Evolutionary conservation across 2,888 invertebrate species (phyloP), one percentile per base, ranked within the genome.

Genomic region (Sphaeridia pumilis): DNA sequence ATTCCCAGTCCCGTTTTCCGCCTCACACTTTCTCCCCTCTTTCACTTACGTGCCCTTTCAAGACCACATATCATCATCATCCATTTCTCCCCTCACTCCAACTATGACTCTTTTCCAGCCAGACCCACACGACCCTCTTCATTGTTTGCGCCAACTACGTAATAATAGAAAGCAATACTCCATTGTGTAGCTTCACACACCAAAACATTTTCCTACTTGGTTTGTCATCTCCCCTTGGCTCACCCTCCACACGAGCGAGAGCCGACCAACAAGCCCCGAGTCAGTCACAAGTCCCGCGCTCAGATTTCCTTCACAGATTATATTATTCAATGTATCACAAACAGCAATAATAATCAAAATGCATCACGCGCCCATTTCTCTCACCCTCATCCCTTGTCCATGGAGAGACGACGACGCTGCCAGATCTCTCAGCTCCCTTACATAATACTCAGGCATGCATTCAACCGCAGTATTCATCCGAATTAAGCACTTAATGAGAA

Each of bases 1-100:
- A 14, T 31, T 50, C 43, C 47, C 51, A 51, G 46, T 49, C 49
- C 45, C n/a, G n/a, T n/a, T n/a, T n/a, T n/a, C n/a, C n/a, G n/a
- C n/a, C n/a, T n/a, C n/a, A n/a, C n/a, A n/a, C n/a, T 53, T 34
- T 22, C 42, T 28, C 25, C 21, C 38, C 38, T 50, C 35, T 14
- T 28, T 10, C 28, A 69, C 66, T 68, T 69, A 48, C 67, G 63
- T 36, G 70, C 67, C 57, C 67, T 68, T 57, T 71, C 70, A 70
- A 70, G 53, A 71, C 70, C 55, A 72, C 44, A 49, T 49, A 36
- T 48, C 57, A 36, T 27, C 31, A 36, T 31, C 52, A 28, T 36
- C 12, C 38, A 43, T 50, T 36, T 56, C 55, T 58, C 53, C 56
- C 52, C 58, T 46, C 56, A n/a, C n/a, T n/a, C n/a, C n/a, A n/a